These are phyloP conservation scores for Rhea pennata DNA, from an alignment of 2,113 vertebrate species.

Conservation along the genomic window DNA sequence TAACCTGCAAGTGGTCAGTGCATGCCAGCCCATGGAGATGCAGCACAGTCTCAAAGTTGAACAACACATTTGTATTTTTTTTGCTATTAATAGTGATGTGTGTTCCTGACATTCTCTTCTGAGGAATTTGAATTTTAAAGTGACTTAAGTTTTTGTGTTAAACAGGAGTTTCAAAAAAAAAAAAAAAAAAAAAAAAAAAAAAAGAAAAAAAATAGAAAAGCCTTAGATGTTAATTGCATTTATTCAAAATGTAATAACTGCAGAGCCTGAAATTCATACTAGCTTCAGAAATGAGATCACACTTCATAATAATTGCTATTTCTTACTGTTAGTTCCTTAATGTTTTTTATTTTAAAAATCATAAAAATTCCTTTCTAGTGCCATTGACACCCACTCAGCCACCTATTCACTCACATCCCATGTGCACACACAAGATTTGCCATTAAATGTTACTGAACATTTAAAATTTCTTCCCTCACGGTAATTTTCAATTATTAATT, in stretches of 20 bases:
- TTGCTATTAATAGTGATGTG: neutral
- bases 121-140: slow-evolving; percentile 44
- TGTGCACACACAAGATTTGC: neutral
- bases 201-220: slow-evolving; percentile 10
- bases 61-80: neutral
- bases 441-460: slow-evolving; percentile 18
- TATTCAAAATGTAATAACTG: slow-evolving; percentile 64
- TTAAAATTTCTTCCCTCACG: slow-evolving; percentile 4
- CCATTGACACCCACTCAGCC: slow-evolving; percentile 31
- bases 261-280: slow-evolving; percentile 52
- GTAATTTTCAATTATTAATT: neutral
- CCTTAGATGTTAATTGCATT: slow-evolving; percentile 69
- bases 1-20: neutral
- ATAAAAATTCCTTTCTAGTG: slow-evolving; percentile 37
- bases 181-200: neutral
- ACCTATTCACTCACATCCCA: neutral
- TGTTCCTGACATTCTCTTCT: neutral
- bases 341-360: slow-evolving; percentile 59
- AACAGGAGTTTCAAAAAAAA: neutral
- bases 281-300: slow-evolving; percentile 53
- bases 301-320: slow-evolving; percentile 41
- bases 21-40: neutral
- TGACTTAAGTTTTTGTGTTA: slow-evolving; percentile 38
- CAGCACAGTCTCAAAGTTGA: neutral
- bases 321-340: slow-evolving; percentile 54